Evolutionary conservation across 2,113 vertebrate genomes (phyloP), one percentile per base, ranked within the genome.

Genomic region (Otus sunia): DNA sequence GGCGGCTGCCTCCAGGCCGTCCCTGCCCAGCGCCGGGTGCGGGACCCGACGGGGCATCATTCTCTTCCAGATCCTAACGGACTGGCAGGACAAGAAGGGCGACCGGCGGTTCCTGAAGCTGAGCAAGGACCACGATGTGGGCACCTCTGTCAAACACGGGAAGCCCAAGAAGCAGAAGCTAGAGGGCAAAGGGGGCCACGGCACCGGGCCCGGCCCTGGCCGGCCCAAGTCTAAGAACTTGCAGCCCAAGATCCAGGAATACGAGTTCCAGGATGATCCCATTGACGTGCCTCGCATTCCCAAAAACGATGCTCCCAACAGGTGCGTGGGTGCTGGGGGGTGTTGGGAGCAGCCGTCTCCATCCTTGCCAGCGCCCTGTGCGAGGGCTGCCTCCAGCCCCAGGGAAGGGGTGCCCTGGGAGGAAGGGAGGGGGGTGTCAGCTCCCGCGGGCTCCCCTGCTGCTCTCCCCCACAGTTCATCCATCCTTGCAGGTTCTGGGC

Each of bases 31-130:
- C 0, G 1, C 26, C 0, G 8, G 41, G 9, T 7, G 3, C 4
- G 2, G 73, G 15, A 27, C 12, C 43, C 5, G 2, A 85, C 2
- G 27, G 27, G 26, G 9, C 36, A 58, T 84, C 9, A 22, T 23
- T 97, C 64, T 92, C 17, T 95, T 96, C 76, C 98, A 99, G 99
- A 99, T 99, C 96, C 98, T 99, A 66, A 99, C 99, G 7, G 99
- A 99, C 91, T 99, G 99, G 99, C 99, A 99, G 93, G 99, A 99
- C 97, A 99, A 99, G 97, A 99, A 99, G 92, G 99, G 99, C 4
- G 99, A 99, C 87, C 98, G 99, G 63, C 98, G 99, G 21, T 99
- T 99, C 86, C 93, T 99, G 93, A 99, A 99, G 96, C 94, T 99
- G 88, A 99, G 98, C 50, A 99, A 99, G 97, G 99, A 99, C 60